phyloP scores from a whole-genome alignment of 2,113 vertebrate species.

The Alethe diademata region DNA sequence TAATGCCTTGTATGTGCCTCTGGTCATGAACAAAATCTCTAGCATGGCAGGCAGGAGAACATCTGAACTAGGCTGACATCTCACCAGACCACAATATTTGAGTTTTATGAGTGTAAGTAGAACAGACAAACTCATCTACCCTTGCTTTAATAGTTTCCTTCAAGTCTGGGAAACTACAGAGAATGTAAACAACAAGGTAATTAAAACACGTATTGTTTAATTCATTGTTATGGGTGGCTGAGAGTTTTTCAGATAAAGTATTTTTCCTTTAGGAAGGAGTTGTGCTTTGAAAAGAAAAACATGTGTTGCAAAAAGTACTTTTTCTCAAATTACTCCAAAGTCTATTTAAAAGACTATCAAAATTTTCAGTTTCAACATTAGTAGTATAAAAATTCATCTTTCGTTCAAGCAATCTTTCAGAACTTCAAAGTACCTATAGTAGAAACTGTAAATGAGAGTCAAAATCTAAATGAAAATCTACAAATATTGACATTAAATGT shows the following conservation, averaged over 20 bases:
- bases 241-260: neutral
- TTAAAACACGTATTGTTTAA: constrained; percentile 9
- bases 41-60: neutral
- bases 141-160: constrained; percentile 14
- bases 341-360: neutral
- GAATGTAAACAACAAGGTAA: constrained; percentile 32
- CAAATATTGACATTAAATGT: neutral
- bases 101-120: neutral
- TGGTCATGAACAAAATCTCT: neutral
- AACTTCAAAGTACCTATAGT: neutral
- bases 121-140: neutral
- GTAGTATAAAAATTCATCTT: neutral
- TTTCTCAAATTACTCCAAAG: neutral
- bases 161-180: neutral
- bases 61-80: neutral
- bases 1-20: neutral
- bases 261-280: neutral
- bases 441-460: neutral
- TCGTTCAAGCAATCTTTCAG: neutral
- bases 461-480: neutral
- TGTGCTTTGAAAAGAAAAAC: neutral
- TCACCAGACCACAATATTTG: neutral
- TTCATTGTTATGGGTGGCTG: neutral
- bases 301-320: neutral
- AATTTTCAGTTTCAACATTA: neutral